Conservation (phyloP, 2,113 vertebrate species). For the Laticauda laticaudata region DNA sequence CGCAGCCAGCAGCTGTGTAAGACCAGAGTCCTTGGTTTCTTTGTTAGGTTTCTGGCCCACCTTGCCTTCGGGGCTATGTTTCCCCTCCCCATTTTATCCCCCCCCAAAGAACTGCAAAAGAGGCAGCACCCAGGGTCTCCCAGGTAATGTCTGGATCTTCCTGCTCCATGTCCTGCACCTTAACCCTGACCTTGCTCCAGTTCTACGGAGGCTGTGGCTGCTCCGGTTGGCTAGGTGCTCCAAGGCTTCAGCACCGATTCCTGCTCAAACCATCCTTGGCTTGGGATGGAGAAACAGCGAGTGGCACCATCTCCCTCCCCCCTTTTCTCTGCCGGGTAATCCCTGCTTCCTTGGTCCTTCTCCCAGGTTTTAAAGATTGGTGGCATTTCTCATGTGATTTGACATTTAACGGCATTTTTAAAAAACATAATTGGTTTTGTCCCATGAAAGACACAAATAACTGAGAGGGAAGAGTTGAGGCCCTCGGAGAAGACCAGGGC, state of each 20-base stretch:
- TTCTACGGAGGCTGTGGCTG: not conserved
- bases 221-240: not conserved
- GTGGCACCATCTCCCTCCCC: not conserved
- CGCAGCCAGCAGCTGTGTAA: too few relatives aligned
- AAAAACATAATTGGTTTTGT: not conserved
- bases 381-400: not conserved
- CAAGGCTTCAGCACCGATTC: not conserved
- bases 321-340: not conserved
- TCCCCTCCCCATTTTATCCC: too few relatives aligned
- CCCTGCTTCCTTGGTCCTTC: not conserved
- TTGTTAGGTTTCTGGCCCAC: not conserved
- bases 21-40: not conserved
- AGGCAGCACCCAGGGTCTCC: not conserved
- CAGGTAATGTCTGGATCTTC: too few relatives aligned
- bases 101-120: not conserved
- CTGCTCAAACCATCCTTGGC: not conserved
- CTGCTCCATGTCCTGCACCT: not conserved
- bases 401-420: not conserved
- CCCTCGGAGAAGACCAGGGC: not conserved
- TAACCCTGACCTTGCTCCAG: not conserved
- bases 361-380: not conserved
- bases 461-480: not conserved
- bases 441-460: not conserved
- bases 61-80: not conserved
- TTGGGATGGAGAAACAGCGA: not conserved